Evolutionary conservation across 2,113 vertebrate species (phyloP), one percentile per base, ranked within the genome.

Genomic region (Scartelaos histophorus): DNA sequence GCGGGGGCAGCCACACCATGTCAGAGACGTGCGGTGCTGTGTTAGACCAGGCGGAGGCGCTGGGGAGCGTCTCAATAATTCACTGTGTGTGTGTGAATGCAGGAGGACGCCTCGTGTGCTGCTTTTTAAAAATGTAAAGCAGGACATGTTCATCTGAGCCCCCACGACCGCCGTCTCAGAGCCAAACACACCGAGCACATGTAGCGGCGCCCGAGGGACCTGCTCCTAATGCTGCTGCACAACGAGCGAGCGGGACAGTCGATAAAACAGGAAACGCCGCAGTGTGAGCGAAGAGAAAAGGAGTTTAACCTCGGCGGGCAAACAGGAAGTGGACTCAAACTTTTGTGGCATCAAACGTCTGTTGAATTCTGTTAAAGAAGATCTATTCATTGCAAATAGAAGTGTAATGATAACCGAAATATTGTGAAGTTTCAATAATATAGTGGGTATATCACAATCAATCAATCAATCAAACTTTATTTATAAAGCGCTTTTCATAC

Each of bases 71-170:
- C 73, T 93, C 73, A 92, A 91, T 93, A 90, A 93, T 93, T 93
- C 78, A 92, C 75, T 61, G 54, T 4, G 29, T 46, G 58, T 67
- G 24, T 62, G 73, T 79, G 84, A 90, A 85, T 71, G 73, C 24
- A 62, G 69, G 78, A 64, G 86, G 76, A 83, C n/a, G 45, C 82
- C 81, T 79, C 25, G 1, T 78, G 69, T 87, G 73, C 84, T 78
- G 58, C 85, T 84, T 89, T 90, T 93, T 90, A 92, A 92, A 93
- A 92, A 92, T 90, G 89, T 84, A 91, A 89, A 90, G 78, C 75
- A 79, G 86, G 71, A 61, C 71, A 68, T 81, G 83, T 84, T 67
- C 68, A 73, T 75, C 66, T 73, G 72, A 76, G 66, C 78, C 72
- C 72, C 80, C 74, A 49, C 43, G 61, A 75, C 82, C 74, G 69